Evolutionary conservation across 2,113 vertebrate genomes (phyloP), one percentile per base, ranked within the genome.

Genomic region (Cygnus atratus): DNA sequence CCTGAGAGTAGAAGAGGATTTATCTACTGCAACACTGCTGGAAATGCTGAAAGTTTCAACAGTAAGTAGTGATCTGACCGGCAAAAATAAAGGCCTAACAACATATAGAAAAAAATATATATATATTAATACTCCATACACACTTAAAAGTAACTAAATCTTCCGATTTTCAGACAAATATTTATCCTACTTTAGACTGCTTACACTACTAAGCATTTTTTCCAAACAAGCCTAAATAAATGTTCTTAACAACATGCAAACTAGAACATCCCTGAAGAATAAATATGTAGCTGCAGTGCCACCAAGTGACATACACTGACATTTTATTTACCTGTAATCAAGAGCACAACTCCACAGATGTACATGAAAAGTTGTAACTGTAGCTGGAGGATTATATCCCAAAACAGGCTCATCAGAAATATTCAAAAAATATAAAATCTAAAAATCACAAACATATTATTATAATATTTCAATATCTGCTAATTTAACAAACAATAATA

Each of bases 41-140:
- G 99, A 99, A 96, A 99, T 98, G 92, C 99, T 99, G 97, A 99
- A 99, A 21, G 99, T 99, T 97, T 99, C 99, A 43, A 99, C 99
- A 24, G 99, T 98, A 80, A 99, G 96, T 39, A 99, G 97, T 44
- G 99, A 99, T 86, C 99, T 98, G 70, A 99, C 96, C 18, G 99
- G 99, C 87, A 99, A 97, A 97, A 99, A 98, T 72, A 99, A 97
- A 3, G 99, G 99, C 94, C 99, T 99, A 93, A n/a, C 1, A 76
- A 50, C 63, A 87, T 93, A 96, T 1, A 39, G 11, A 19, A 41
- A 78, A 67, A 62, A 63, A 50, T 37, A 10, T 50, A 26, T 50
- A 26, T 50, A 9, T 11, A 72, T 94, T 33, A 94, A 57, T 71
- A 35, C 29, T 89, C 35, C 25, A 3, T 35, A 73, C 18, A 24